A percentile compares a stretch with the other conserved stretches of the same genome.
phyloP scores from a whole-genome alignment of 2,113 vertebrate species.

The Corythaeola cristata region DNA sequence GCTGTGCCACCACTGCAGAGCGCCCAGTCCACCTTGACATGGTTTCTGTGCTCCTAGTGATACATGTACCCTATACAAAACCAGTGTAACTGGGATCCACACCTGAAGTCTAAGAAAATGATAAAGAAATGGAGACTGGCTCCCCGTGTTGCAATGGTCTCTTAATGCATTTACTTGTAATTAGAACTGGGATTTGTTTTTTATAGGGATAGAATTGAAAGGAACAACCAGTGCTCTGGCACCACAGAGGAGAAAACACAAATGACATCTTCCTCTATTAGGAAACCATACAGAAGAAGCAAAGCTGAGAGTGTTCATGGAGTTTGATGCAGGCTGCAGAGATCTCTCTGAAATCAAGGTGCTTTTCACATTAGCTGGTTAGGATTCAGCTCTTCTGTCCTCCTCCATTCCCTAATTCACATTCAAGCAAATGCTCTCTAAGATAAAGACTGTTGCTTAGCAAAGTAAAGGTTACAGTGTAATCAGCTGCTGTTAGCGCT shows the following conservation, averaged over 20 bases:
- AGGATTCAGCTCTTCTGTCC: neutral
- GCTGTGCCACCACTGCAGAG: neutral
- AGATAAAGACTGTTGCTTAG: neutral
- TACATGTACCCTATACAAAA: neutral
- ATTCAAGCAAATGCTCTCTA: neutral
- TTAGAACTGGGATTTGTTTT: neutral
- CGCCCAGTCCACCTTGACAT: no score
- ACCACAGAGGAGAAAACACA: neutral
- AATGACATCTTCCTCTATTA: neutral
- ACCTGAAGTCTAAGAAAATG: neutral
- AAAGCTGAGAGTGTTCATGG: neutral
- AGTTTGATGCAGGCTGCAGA: neutral
- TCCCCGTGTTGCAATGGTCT: neutral
- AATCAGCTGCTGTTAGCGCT: neutral
- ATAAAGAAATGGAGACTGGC: neutral
- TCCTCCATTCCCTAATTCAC: neutral
- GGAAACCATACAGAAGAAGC: neutral
- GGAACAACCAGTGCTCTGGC: neutral
- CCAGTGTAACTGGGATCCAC: neutral
- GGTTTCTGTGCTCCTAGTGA: neutral
- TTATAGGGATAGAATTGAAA: neutral
- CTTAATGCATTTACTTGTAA: neutral
- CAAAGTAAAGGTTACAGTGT: neutral
- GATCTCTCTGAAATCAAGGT: neutral
- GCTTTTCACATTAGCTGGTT: neutral